A percentile compares a stretch with the other conserved stretches of the same genome.
Conservation (phyloP, 2,797 vertebrate genomes). For the Peromyscus melanophrys region DNA sequence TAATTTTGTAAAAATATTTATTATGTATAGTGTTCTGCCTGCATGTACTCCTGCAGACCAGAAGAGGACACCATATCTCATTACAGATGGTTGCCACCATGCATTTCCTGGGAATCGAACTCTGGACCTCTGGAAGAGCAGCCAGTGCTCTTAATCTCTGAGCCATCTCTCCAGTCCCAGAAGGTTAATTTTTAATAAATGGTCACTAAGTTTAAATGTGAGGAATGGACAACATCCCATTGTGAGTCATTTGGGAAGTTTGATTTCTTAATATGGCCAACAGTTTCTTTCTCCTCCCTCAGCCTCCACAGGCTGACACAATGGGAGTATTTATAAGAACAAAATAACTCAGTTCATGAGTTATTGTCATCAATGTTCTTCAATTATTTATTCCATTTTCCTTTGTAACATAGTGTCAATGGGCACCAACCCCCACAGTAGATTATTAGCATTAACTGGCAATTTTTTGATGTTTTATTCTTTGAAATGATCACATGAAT, state of each 20-base stretch:
- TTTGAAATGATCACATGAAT: background rate
- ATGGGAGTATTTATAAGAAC: background rate
- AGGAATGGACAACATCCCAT: background rate
- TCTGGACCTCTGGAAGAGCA: background rate
- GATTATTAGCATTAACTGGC: background rate
- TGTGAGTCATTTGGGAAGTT: slow-evolving; percentile 9
- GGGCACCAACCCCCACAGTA: background rate
- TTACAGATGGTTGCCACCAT: background rate
- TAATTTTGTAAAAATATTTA: background rate
- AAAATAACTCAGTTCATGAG: background rate
- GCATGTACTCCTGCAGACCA: background rate
- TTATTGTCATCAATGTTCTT: background rate
- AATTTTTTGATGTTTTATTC: background rate
- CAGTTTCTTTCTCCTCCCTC: background rate
- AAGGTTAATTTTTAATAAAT: slow-evolving; percentile 24
- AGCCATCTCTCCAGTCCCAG: background rate
- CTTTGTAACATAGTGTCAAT: background rate
- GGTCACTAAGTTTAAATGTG: background rate
- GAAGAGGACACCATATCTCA: background rate
- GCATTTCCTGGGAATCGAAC: background rate
- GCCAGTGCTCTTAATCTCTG: background rate
- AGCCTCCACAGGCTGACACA: background rate
- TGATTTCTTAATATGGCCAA: background rate
- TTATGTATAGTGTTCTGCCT: background rate
- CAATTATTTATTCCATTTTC: background rate